phyloP scores from a whole-genome alignment of 2,888 invertebrate species.

The Philereme transversata region DNA sequence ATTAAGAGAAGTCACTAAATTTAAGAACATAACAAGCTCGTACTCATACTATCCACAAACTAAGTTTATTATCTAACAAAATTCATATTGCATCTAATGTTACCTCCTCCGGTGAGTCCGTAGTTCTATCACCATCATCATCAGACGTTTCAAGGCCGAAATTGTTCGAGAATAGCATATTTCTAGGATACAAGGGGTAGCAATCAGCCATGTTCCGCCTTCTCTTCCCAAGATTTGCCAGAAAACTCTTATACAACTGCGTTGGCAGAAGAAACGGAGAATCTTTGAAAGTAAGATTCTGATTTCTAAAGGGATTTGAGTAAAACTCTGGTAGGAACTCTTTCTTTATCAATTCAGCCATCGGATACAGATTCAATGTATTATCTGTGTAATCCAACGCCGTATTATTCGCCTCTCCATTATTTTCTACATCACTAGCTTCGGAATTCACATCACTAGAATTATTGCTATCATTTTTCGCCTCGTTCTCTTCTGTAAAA shows the following conservation, averaged over 20 bases:
- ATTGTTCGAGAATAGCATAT: constrained; percentile 81
- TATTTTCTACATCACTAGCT: constrained; percentile 72
- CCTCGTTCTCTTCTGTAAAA: constrained; percentile 58
- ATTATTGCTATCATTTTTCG: constrained; percentile 67
- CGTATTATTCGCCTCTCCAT: constrained; percentile 57
- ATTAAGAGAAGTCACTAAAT: no score
- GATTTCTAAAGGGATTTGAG: constrained; percentile 74
- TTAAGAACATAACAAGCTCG: no score
- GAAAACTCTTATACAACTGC: constrained; percentile 90
- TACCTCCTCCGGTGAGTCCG: constrained; percentile 82
- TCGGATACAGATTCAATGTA: constrained; percentile 68
- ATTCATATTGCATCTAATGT: constrained; percentile 16
- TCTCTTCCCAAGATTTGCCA: constrained; percentile 85
- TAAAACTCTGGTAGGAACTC: constrained; percentile 78
- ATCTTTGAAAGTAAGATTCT: constrained; percentile 71
- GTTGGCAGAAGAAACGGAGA: constrained; percentile 88
- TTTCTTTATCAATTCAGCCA: constrained; percentile 79
- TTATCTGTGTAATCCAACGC: constrained; percentile 75
- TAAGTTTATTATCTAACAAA: no score
- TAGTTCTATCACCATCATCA: constrained; percentile 70
- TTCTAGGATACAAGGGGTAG: constrained; percentile 78
- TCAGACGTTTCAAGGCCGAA: constrained; percentile 74
- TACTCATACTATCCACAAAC: no score
- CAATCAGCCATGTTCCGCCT: constrained; percentile 75
- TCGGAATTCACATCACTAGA: constrained; percentile 76